These are phyloP conservation scores for Bolinopsis microptera DNA, from an alignment of 37 sponge, comb jelly and placozoan species.

Conservation along the genomic window DNA sequence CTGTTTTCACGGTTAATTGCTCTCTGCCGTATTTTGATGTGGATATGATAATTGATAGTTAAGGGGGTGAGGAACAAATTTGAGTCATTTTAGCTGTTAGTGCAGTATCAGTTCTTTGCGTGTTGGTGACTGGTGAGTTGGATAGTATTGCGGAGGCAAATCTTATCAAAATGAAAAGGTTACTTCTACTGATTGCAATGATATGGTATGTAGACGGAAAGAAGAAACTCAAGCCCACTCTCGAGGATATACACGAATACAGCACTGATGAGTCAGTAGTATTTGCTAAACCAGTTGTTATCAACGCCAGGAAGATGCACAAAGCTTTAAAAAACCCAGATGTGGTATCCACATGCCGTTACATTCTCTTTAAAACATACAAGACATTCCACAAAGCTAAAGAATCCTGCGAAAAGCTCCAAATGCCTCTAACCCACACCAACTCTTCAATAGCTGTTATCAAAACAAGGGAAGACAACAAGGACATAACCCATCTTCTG, in stretches of 20 bases:
- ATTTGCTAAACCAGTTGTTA: neutral
- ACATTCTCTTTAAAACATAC: constrained; percentile 16
- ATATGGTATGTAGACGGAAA: neutral
- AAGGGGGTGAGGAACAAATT: too few relatives aligned
- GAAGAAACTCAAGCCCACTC: neutral
- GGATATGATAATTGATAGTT: too few relatives aligned
- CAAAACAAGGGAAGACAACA: neutral
- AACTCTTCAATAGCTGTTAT: neutral
- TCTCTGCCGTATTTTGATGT: too few relatives aligned
- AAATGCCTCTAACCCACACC: neutral
- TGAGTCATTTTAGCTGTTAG: too few relatives aligned
- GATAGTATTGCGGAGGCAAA: too few relatives aligned
- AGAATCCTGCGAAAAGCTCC: neutral
- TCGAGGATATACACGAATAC: neutral
- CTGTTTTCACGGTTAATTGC: too few relatives aligned
- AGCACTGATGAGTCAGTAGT: neutral
- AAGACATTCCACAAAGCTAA: neutral
- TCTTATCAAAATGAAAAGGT: too few relatives aligned
- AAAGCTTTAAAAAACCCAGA: neutral
- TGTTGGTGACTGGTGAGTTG: too few relatives aligned
- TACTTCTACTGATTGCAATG: too few relatives aligned
- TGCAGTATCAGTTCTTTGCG: too few relatives aligned
- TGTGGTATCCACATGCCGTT: neutral
- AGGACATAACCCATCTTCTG: neutral
- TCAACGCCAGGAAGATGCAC: neutral